Evolutionary conservation across 2,113 vertebrate species (phyloP), one percentile per base, ranked within the genome.

Genomic region (Glaucomys volans): DNA sequence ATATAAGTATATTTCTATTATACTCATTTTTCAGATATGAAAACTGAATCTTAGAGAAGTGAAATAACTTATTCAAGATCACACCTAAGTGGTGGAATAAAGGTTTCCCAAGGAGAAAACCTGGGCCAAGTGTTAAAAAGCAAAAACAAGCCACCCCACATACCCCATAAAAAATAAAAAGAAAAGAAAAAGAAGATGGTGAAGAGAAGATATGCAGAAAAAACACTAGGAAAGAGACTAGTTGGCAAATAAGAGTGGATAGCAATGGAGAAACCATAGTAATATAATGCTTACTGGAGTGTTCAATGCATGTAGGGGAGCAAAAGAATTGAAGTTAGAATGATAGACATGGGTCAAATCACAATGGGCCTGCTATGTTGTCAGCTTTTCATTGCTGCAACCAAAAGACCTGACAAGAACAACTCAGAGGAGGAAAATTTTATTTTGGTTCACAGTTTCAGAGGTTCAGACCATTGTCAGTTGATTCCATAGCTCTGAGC

Each of bases 31-130:
- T 74, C 75, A 90, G 47, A 40, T 62, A 40, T 6, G 17, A 84
- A 95, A 69, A 52, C 20, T 28, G 81, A 87, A 54, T 69, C 64
- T 59, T 90, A 76, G 26, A 66, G 57, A 67, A 69, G n/a, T 75
- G 13, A 94, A 80, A 2, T 69, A 64, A 94, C 28, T 92, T 75
- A 44, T 30, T 62, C 44, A 95, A 90, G 44, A 93, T 77, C 22
- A 37, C 30, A 79, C 8, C 7, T 81, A 42, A 77, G 16, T 17
- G 44, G 32, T 76, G 4, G 69, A 47, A 28, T 91, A 35, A 83
- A 67, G 22, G 1, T 77, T 95, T 89, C 52, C 47, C 50, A 85
- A 57, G 35, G 18, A 88, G 66, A 67, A 94, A 91, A 76, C 22
- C 59, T 81, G 32, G 30, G 16, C 37, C 57, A 52, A 81, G 35